Percentiles rank a stretch among this genome's conserved stretches.
Evolutionary conservation across 2,888 invertebrate genomes (phyloP).

Genomic region (Theretra japonica): DNA sequence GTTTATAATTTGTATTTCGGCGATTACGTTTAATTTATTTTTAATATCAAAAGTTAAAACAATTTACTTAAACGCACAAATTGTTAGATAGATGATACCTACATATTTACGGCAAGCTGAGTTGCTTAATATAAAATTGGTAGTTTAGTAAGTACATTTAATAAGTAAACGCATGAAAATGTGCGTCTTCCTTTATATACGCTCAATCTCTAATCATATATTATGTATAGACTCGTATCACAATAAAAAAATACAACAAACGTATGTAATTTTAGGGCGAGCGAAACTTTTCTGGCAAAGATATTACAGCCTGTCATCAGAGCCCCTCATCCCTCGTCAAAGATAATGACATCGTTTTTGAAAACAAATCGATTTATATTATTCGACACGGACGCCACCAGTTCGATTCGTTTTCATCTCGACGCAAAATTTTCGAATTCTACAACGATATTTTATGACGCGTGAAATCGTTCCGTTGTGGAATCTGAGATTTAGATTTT

Average conservation of each 20-base stretch:
- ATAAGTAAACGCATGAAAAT: not conserved
- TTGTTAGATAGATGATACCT: no score
- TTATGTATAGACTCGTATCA: constrained; percentile 12
- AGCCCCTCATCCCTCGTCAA: constrained; percentile 68
- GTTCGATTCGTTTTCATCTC: constrained; percentile 67
- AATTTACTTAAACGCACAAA: no score
- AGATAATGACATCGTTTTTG: constrained; percentile 76
- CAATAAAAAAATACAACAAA: not conserved
- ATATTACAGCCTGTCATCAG: constrained; percentile 59
- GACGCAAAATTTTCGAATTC: constrained; percentile 67
- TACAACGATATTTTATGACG: constrained; percentile 77
- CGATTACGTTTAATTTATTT: no score
- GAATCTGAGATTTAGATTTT: constrained; percentile 68
- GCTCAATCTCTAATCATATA: not conserved
- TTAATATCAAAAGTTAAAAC: no score
- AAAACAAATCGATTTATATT: constrained; percentile 81
- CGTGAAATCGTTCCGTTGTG: constrained; percentile 80
- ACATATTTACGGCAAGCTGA: no score
- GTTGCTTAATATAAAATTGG: no score
- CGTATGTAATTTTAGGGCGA: constrained; percentile 24
- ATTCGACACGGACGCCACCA: constrained; percentile 78
- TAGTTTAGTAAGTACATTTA: no score
- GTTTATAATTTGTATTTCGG: no score
- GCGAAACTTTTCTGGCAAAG: constrained; percentile 49
- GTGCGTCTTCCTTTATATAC: not conserved